A percentile compares a stretch with the other conserved stretches of the same genome.
Evolutionary conservation across 1,140 invertebrate species (phyloP).

Genomic region (Trissolcus basalis): DNA sequence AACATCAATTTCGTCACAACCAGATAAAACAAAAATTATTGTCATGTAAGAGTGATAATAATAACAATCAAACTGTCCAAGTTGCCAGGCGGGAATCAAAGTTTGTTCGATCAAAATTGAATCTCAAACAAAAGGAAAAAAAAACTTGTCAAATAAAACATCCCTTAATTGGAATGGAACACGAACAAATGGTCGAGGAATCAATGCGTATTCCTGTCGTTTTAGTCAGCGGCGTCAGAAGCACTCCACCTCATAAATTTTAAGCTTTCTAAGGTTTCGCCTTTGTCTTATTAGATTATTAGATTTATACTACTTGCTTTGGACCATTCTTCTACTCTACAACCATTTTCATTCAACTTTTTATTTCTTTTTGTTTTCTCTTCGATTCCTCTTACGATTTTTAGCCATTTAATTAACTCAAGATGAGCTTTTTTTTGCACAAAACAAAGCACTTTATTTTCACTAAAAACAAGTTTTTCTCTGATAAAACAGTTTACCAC

Average conservation of each 20-base stretch:
- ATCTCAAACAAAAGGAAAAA: not conserved
- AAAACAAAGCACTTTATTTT: too few species aligned
- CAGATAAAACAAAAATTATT: not conserved
- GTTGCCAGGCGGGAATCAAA: not conserved
- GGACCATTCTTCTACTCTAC: constrained; percentile 11
- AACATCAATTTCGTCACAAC: too few species aligned
- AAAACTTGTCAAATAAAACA: constrained; percentile 10
- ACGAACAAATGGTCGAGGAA: constrained; percentile 20
- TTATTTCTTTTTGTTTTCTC: too few species aligned
- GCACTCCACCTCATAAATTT: constrained; percentile 33
- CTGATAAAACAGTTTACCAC: too few species aligned
- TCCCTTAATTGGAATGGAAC: constrained; percentile 6
- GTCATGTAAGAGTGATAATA: too few species aligned
- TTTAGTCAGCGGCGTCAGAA: constrained; percentile 24
- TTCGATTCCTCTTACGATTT: too few species aligned
- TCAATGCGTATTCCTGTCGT: constrained; percentile 30
- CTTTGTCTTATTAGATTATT: constrained; percentile 43
- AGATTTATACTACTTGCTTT: constrained; percentile 27
- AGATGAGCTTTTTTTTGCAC: too few species aligned
- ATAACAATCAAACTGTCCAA: too few species aligned
- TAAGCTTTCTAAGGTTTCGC: constrained; percentile 42
- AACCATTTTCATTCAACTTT: not conserved
- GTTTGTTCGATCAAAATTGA: not conserved
- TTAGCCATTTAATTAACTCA: too few species aligned
- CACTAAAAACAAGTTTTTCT: too few species aligned